Evolutionary conservation across 92 coral and sea anemone genomes (phyloP).

Genomic region (Micromussa lordhowensis): DNA sequence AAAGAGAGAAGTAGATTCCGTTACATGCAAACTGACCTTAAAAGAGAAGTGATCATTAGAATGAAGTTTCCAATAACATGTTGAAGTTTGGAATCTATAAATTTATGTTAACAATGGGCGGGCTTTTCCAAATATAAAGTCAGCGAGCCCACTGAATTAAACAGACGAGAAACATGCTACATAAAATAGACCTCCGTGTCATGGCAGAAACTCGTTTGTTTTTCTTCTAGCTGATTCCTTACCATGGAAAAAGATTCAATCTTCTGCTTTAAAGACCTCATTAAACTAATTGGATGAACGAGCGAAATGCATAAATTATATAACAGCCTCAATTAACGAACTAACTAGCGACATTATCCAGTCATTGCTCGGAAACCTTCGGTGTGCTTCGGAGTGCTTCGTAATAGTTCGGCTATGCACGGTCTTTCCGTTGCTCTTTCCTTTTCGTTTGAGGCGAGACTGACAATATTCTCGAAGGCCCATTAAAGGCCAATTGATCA

Average conservation of each 20-base stretch:
- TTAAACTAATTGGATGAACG: background rate
- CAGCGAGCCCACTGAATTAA: background rate
- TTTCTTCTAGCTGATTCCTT: background rate
- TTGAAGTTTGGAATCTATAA: background rate
- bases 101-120: background rate
- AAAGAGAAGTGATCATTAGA: background rate
- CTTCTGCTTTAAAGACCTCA: background rate
- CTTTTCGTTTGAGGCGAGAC: background rate
- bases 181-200: background rate
- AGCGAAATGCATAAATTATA: background rate
- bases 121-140: background rate
- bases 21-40: too few relatives aligned
- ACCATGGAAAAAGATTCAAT: too few relatives aligned
- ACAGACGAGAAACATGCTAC: background rate
- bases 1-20: too few relatives aligned
- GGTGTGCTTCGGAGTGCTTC: background rate
- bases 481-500: background rate
- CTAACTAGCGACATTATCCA: background rate
- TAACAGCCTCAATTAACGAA: background rate
- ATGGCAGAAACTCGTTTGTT: background rate
- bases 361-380: slow-evolving; percentile 1
- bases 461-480: background rate
- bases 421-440: background rate
- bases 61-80: background rate
- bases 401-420: background rate